These are phyloP conservation scores for Bufo gargarizans DNA, from an alignment of 2,113 vertebrate genomes.

Conservation along the genomic window DNA sequence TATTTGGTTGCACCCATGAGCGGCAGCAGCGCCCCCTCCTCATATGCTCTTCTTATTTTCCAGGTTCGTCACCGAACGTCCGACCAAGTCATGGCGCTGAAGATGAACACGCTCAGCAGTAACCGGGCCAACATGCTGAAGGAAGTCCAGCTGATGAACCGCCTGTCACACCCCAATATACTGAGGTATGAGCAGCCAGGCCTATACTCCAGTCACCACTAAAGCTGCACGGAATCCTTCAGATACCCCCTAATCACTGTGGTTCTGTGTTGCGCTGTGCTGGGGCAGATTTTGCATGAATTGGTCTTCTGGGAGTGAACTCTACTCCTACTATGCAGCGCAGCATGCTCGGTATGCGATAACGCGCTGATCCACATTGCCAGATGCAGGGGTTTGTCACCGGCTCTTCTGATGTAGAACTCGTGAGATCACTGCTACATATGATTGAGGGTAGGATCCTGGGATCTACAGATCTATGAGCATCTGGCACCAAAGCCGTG, in stretches of 20 bases:
- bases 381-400: background rate
- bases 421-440: background rate
- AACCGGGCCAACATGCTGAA: constrained; percentile 97
- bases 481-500: background rate
- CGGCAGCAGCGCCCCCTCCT: background rate
- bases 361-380: background rate
- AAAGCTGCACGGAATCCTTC: background rate
- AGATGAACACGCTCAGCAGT: constrained; percentile 97
- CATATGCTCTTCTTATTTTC: constrained; percentile 32
- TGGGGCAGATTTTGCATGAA: too few relatives aligned
- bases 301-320: too few relatives aligned
- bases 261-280: too few relatives aligned
- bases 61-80: constrained; percentile 93
- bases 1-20: too few relatives aligned
- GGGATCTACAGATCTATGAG: background rate
- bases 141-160: constrained; percentile 97
- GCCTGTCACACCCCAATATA: constrained; percentile 94
- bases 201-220: background rate
- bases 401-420: background rate
- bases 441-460: background rate
- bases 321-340: background rate
- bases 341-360: background rate
- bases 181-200: constrained; percentile 78
- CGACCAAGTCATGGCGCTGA: constrained; percentile 96
- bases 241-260: too few relatives aligned